Conservation (phyloP, 2,888 invertebrate genomes). For the Pollenia labialis region DNA sequence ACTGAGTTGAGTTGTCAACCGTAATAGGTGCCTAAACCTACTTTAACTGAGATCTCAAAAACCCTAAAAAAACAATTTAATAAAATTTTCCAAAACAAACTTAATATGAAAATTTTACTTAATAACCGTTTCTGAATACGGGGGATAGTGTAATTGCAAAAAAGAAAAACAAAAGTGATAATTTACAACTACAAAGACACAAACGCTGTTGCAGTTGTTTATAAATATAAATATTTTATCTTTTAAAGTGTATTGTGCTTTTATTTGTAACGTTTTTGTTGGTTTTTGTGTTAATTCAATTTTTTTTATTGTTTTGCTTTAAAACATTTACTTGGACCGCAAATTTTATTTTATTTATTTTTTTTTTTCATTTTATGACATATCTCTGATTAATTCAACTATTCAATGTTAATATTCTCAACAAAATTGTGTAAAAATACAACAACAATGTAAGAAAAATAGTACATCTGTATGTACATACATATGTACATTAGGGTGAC, state of each 20-base stretch:
- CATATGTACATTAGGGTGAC: neutral
- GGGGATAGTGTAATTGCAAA: neutral
- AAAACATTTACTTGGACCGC: slow-evolving; percentile 18
- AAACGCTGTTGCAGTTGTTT: neutral
- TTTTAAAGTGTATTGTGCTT: slow-evolving; percentile 37
- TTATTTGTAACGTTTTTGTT: neutral
- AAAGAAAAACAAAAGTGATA: slow-evolving; percentile 13
- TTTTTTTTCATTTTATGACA: slow-evolving; percentile 54
- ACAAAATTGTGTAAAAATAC: slow-evolving; percentile 51
- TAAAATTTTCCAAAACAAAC: no score
- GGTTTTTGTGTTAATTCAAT: slow-evolving; percentile 3
- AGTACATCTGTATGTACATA: neutral
- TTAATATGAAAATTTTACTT: no score
- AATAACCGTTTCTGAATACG: no score
- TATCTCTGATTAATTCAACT: slow-evolving; percentile 70
- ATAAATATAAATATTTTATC: slow-evolving; percentile 21
- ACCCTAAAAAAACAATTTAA: no score
- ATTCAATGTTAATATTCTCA: slow-evolving; percentile 65
- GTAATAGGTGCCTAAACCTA: no score
- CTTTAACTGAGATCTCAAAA: no score
- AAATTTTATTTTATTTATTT: slow-evolving; percentile 16
- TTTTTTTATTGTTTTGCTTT: slow-evolving; percentile 23
- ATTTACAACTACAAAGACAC: slow-evolving; percentile 1
- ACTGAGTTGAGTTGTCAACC: no score
- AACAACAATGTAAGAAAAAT: neutral